Percentiles rank a stretch among this genome's conserved stretches.
These are phyloP conservation scores for Paramuricea clavata DNA, from an alignment of 92 coral and sea anemone species.

Conservation along the genomic window DNA sequence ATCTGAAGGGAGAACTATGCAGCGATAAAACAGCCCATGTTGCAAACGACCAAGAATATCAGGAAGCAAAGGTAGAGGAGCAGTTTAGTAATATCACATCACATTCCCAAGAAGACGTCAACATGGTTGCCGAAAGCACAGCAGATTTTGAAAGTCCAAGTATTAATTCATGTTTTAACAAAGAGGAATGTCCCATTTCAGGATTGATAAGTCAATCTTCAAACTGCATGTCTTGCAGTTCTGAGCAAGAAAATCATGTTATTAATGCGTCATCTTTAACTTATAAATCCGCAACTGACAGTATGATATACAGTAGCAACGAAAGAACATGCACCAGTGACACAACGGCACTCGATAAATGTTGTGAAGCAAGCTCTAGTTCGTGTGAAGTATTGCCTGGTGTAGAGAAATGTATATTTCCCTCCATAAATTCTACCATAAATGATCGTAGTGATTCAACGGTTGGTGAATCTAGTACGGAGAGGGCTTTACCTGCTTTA, in stretches of 20 bases:
- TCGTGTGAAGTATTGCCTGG: background rate
- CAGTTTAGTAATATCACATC: background rate
- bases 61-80: background rate
- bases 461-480: too few species aligned
- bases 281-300: background rate
- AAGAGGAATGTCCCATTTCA: background rate
- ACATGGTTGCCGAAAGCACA: background rate
- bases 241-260: background rate
- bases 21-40: background rate
- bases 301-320: background rate
- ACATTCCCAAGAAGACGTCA: background rate
- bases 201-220: background rate
- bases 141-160: slow-evolving; percentile 1
- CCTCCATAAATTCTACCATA: too few species aligned
- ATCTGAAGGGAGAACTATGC: background rate
- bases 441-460: too few species aligned
- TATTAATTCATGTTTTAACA: background rate
- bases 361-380: background rate
- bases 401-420: too few species aligned
- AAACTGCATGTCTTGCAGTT: background rate
- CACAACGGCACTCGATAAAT: background rate
- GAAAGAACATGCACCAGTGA: background rate
- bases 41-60: background rate
- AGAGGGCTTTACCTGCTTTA: too few species aligned
- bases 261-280: background rate